Percentiles rank a stretch among this genome's conserved stretches.
phyloP scores from a whole-genome alignment of 2,113 vertebrate genomes.

The Ranitomeya variabilis region DNA sequence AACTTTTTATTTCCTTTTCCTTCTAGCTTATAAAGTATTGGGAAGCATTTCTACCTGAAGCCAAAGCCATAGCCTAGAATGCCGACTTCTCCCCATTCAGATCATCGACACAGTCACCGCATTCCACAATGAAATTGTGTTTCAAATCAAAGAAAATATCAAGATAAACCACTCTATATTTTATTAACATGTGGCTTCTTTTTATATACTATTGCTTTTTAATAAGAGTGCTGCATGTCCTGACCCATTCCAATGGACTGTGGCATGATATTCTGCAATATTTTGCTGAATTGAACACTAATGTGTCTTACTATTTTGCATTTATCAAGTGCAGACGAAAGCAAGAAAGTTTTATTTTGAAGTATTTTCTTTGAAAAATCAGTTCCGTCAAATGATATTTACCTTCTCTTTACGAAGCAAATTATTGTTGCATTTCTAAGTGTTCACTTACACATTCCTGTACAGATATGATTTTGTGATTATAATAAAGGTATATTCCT shows the following conservation, averaged over 20 bases:
- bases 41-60: conserved; percentile 98
- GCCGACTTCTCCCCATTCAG: conserved; percentile 67
- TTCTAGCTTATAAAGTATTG: conserved; percentile 97
- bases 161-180: conserved; percentile 86
- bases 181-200: conserved; percentile 79
- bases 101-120: conserved; percentile 67
- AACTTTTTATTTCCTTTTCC: not conserved
- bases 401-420: conserved; percentile 73
- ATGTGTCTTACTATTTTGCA: conserved; percentile 78
- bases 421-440: conserved; percentile 73
- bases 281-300: conserved; percentile 81
- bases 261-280: conserved; percentile 80
- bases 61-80: conserved; percentile 94
- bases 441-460: conserved; percentile 87
- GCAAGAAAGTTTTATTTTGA: conserved; percentile 71
- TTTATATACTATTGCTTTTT: conserved; percentile 77
- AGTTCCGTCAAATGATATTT: conserved; percentile 73
- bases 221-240: conserved; percentile 76
- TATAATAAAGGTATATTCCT: conserved; percentile 93
- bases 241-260: conserved; percentile 76
- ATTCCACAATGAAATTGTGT: conserved; percentile 75
- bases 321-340: conserved; percentile 74
- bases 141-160: conserved; percentile 70
- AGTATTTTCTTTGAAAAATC: conserved; percentile 69
- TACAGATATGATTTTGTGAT: conserved; percentile 83